These are phyloP conservation scores for Ambastaia sidthimunki DNA, from an alignment of 2,797 vertebrate species.

Conservation along the genomic window DNA sequence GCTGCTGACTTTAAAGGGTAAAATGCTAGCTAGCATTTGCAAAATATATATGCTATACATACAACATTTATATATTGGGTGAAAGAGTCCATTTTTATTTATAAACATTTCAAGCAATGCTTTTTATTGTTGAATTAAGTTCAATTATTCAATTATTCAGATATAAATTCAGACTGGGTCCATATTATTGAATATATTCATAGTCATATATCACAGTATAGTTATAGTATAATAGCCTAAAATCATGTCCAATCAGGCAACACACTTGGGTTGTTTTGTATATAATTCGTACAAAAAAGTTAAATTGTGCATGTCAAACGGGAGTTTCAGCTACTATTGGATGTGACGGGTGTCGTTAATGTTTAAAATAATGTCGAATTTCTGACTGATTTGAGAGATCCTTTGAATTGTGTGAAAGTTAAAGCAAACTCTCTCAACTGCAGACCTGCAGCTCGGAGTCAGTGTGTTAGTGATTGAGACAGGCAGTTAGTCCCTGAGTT, in stretches of 20 bases:
- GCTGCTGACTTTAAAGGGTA: not conserved
- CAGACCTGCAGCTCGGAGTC: slow-evolving; percentile 37
- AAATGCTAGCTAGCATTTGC: not conserved
- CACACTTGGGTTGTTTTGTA: not conserved
- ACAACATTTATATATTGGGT: not conserved
- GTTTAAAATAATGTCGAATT: slow-evolving; percentile 44
- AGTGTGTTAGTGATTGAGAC: slow-evolving; percentile 48
- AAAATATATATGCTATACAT: not conserved
- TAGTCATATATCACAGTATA: no score
- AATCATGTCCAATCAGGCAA: not conserved
- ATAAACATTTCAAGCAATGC: not conserved
- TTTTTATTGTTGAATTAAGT: not conserved
- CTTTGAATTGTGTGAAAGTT: slow-evolving; percentile 51
- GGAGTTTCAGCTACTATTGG: slow-evolving; percentile 8
- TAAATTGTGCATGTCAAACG: slow-evolving; percentile 9
- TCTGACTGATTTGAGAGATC: slow-evolving; percentile 36
- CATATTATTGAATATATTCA: not conserved
- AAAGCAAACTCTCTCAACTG: slow-evolving; percentile 45
- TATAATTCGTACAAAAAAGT: not conserved
- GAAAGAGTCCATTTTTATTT: not conserved
- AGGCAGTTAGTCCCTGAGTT: slow-evolving; percentile 52
- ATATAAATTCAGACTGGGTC: no score
- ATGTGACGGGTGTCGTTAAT: slow-evolving; percentile 33
- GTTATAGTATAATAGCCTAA: not conserved
- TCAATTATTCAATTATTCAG: no score